Evolutionary conservation across 2,888 invertebrate species (phyloP), one percentile per base, ranked within the genome.

Genomic region (Drosophila mayaguana): DNA sequence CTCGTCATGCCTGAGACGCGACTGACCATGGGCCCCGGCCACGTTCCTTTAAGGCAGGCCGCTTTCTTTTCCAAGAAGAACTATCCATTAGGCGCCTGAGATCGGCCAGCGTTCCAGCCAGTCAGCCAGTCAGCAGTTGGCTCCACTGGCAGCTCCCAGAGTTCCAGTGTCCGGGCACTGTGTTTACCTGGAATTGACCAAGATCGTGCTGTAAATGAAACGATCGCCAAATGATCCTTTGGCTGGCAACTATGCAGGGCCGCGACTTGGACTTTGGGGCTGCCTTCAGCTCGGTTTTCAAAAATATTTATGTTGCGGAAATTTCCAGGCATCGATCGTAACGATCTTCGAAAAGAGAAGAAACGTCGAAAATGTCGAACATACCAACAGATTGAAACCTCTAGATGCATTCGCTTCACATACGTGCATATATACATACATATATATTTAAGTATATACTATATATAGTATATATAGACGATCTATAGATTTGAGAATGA

Each of bases 41-140:
- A 86, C 88, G 87, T 86, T 86, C 81, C 84, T 85, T 85, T 78
- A 87, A 81, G 89, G 85, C 83, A 89, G 80, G 83, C 88, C 90
- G 84, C 84, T 84, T 84, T 84, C 84, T 84, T 84, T 84, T 84
- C 84, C 86, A 70, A 84, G 84, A 84, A 84, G 83, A 89, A 85
- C 89, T 89, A 89, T 85, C 85, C 84, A 84, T 84, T 84, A 84
- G 84, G 84, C 89, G 89, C 84, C 84, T 89, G 80, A 89, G 88
- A 88, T 88, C 80, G 75, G 81, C 77, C 61, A 43, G 20, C 40
- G 40, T 28, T 55, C 63, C 68, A 67, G 54, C 78, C 73, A 32
- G 32, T 32, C 68, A 67, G 53, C 78, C 73, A 28, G 28, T 28
- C 28, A 28, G 28, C 28, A 28, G 28, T 28, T 48, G 14, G 50